A percentile compares a stretch with the other conserved stretches of the same genome.
Evolutionary conservation across 2,888 invertebrate genomes (phyloP).

Genomic region (Machimus rusticus): DNA sequence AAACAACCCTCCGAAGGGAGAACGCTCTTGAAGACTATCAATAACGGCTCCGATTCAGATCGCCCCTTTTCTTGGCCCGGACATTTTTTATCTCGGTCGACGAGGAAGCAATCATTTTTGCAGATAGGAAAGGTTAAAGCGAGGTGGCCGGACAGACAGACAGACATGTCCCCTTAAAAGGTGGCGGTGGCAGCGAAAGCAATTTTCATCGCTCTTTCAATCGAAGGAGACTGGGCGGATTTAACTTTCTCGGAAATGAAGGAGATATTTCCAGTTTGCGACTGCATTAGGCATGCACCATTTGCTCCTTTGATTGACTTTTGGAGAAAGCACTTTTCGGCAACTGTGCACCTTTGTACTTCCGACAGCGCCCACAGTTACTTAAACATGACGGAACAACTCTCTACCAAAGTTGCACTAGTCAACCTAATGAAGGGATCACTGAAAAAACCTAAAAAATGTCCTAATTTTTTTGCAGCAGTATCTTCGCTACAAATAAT

Average conservation of each 20-base stretch:
- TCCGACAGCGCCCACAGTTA: too few relatives aligned
- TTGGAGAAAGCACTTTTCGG: background rate
- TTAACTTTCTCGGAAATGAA: background rate
- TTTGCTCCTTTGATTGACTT: background rate
- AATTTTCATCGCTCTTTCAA: background rate
- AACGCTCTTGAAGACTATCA: background rate
- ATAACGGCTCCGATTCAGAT: background rate
- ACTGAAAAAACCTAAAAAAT: too few relatives aligned
- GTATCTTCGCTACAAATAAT: too few relatives aligned
- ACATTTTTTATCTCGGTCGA: background rate
- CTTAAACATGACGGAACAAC: background rate
- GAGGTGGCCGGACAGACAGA: background rate
- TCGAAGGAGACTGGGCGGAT: background rate
- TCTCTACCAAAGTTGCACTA: background rate
- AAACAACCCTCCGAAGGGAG: background rate
- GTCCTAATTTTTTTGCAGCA: too few relatives aligned
- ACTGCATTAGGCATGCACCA: background rate
- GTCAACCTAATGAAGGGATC: too few relatives aligned
- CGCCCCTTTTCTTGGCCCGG: background rate
- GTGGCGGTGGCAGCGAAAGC: background rate
- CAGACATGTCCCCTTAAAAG: background rate
- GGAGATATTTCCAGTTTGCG: background rate
- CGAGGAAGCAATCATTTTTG: constrained; percentile 20
- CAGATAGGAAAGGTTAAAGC: background rate
- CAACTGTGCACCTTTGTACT: background rate